phyloP scores from a whole-genome alignment of 2,797 vertebrate genomes.

The Neopelma chrysocephalum region DNA sequence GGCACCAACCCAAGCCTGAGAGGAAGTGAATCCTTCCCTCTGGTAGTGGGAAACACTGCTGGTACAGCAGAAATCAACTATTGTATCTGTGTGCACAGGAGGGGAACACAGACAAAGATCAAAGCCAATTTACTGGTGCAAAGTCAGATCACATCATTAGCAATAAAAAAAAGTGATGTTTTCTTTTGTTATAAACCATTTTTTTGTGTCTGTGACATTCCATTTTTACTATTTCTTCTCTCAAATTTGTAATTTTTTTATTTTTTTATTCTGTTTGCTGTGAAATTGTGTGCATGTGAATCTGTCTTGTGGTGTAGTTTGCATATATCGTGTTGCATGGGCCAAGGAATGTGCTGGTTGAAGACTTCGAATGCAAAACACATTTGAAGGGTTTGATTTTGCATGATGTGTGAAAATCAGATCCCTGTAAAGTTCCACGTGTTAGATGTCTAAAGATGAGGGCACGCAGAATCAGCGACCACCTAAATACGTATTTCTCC shows the following conservation, averaged over 20 bases:
- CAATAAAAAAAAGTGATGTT: background rate
- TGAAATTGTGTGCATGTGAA: background rate
- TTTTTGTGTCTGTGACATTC: background rate
- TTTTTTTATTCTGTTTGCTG: background rate
- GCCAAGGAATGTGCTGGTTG: background rate
- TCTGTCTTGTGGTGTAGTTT: background rate
- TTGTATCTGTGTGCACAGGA: background rate
- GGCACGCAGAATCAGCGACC: background rate
- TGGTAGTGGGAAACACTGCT: background rate
- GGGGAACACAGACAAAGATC: background rate
- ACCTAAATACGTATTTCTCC: background rate
- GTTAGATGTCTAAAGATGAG: background rate
- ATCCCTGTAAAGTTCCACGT: background rate
- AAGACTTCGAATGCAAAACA: background rate
- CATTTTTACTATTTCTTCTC: background rate
- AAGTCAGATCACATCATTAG: background rate
- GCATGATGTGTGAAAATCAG: background rate
- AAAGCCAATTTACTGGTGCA: background rate
- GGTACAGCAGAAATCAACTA: background rate
- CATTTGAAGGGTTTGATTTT: background rate
- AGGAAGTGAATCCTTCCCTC: background rate
- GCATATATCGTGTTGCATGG: background rate
- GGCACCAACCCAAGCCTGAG: background rate
- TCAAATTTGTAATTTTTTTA: background rate
- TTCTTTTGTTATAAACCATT: background rate